phyloP scores from a whole-genome alignment of 2,888 invertebrate genomes.

The Ophion obscuratus region DNA sequence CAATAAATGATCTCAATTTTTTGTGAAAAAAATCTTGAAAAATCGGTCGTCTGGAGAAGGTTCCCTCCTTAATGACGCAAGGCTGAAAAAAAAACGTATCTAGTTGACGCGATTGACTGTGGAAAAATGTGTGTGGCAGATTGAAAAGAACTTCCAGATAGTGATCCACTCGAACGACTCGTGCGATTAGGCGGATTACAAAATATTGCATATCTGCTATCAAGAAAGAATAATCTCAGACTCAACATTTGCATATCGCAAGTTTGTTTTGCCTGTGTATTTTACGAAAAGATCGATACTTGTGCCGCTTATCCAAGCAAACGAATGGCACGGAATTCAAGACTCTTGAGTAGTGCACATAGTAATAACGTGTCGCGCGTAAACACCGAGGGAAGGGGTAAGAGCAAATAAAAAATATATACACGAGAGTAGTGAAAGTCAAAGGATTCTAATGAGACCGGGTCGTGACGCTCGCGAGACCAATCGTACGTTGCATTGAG shows the following conservation, averaged over 20 bases:
- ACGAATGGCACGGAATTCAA: constrained; percentile 16
- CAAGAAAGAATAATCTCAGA: no score
- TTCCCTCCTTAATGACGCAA: no score
- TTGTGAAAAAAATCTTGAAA: no score
- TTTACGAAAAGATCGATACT: background rate
- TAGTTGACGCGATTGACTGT: no score
- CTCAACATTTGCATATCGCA: background rate
- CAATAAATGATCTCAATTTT: no score
- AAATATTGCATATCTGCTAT: no score
- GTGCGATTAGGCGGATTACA: no score
- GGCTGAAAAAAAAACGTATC: no score
- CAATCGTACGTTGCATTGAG: constrained; percentile 6
- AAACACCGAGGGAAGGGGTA: background rate
- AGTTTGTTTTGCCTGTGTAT: background rate
- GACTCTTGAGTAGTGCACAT: constrained; percentile 18
- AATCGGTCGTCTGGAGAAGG: no score
- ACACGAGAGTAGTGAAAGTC: constrained; percentile 50
- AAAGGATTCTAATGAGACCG: constrained; percentile 52
- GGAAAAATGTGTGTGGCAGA: no score
- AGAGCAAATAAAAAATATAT: constrained; percentile 11
- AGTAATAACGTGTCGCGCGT: constrained; percentile 33
- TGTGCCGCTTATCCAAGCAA: background rate
- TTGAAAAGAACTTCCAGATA: no score
- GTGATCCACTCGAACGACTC: no score
- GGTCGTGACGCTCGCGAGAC: constrained; percentile 41